Conservation (phyloP, 2,888 invertebrate genomes). For the Cylindroiulus punctatus region DNA sequence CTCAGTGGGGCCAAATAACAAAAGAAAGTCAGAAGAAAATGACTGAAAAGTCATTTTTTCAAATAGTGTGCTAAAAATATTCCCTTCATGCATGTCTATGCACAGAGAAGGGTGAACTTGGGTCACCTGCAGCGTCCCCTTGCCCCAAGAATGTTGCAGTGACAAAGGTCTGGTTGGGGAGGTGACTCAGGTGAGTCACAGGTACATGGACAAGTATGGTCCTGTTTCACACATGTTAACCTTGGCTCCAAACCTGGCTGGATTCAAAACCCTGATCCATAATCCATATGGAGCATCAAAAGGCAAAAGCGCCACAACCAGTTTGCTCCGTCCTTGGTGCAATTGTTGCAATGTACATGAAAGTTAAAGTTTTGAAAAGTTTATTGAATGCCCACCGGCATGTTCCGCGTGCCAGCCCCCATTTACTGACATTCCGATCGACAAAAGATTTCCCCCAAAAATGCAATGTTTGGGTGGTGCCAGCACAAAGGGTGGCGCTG, state of each 20-base stretch:
- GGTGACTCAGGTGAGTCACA: conserved; percentile 35
- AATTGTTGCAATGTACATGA: conserved; percentile 4
- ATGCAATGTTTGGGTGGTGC: conserved; percentile 17
- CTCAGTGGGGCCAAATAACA: no score
- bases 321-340: background rate
- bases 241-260: background rate
- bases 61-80: no score
- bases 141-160: background rate
- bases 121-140: background rate
- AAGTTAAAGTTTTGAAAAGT: conserved; percentile 12
- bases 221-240: background rate
- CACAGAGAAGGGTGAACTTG: no score
- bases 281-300: background rate
- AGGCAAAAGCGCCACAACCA: background rate
- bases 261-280: background rate
- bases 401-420: conserved; percentile 38
- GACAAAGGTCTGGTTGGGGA: background rate
- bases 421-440: conserved; percentile 14
- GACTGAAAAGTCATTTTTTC: no score
- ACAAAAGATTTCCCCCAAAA: conserved; percentile 11
- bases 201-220: no score
- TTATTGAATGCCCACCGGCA: conserved; percentile 43
- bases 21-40: no score
- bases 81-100: no score
- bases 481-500: background rate